phyloP scores from a whole-genome alignment of 2,888 invertebrate genomes.

The Tenthredo livida region DNA sequence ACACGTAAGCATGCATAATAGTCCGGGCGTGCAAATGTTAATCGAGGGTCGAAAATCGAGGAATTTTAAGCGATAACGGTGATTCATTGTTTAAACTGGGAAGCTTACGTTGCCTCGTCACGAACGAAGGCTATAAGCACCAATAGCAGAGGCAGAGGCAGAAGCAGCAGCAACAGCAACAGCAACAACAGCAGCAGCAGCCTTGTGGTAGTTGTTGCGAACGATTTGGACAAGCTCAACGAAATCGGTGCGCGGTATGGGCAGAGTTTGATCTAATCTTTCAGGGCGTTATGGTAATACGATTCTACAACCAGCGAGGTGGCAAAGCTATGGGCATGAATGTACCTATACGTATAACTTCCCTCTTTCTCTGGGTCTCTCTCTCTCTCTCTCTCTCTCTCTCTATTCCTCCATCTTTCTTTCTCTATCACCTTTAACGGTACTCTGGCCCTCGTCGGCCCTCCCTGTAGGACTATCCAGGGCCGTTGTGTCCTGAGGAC shows the following conservation, averaged over 20 bases:
- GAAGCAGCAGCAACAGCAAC: not conserved
- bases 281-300: conserved; percentile 36
- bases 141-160: not conserved
- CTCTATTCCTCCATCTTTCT: not conserved
- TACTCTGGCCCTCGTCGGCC: conserved; percentile 38
- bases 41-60: conserved; percentile 25
- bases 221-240: conserved; percentile 29
- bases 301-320: conserved; percentile 29
- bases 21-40: conserved; percentile 8
- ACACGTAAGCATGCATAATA: not conserved
- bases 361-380: not conserved
- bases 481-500: conserved; percentile 42
- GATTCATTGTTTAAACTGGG: conserved; percentile 35
- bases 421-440: conserved; percentile 43
- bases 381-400: not conserved
- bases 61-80: conserved; percentile 37
- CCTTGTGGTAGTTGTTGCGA: not conserved
- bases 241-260: conserved; percentile 7
- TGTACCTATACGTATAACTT: not conserved
- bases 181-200: not conserved
- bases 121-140: not conserved
- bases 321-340: not conserved
- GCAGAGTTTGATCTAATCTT: conserved; percentile 11
- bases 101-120: conserved; percentile 42
- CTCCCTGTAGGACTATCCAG: conserved; percentile 37